Percentiles rank a stretch among this genome's conserved stretches.
Conservation (phyloP, 1,140 invertebrate species). For the Phthorimaea operculella region DNA sequence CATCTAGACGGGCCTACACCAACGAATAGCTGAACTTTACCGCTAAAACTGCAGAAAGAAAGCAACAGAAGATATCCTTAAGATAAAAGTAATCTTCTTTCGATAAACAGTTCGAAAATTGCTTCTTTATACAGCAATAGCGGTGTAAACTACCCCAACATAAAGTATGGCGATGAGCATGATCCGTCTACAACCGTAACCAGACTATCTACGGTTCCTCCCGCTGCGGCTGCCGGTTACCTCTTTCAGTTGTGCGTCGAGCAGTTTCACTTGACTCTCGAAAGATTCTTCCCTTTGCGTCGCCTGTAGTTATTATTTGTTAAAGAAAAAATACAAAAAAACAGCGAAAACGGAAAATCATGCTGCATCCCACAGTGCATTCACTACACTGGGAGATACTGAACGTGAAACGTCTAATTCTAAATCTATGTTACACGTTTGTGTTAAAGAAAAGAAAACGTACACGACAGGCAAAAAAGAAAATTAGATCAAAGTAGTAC, state of each 20-base stretch:
- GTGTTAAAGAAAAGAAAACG: conserved; percentile 32
- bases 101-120: not conserved
- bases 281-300: conserved; percentile 97
- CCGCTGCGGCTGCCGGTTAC: conserved; percentile 67
- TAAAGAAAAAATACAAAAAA: conserved; percentile 56
- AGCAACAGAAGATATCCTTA: not conserved
- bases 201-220: conserved; percentile 44
- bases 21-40: conserved; percentile 22
- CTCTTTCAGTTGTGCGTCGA: conserved; percentile 94
- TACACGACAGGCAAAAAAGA: conserved; percentile 39
- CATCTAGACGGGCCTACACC: conserved; percentile 45
- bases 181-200: conserved; percentile 53
- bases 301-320: conserved; percentile 74
- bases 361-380: conserved; percentile 42
- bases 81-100: not conserved
- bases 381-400: conserved; percentile 32
- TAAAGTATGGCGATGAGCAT: conserved; percentile 44
- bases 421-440: conserved; percentile 37
- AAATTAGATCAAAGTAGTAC: conserved; percentile 21
- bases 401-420: conserved; percentile 16
- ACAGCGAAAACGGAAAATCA: conserved; percentile 55
- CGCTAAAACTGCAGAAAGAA: conserved; percentile 27
- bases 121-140: conserved; percentile 6
- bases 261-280: conserved; percentile 92
- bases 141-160: conserved; percentile 34